These are phyloP conservation scores for Anaspis maculata DNA, from an alignment of 2,888 invertebrate genomes.

Conservation along the genomic window DNA sequence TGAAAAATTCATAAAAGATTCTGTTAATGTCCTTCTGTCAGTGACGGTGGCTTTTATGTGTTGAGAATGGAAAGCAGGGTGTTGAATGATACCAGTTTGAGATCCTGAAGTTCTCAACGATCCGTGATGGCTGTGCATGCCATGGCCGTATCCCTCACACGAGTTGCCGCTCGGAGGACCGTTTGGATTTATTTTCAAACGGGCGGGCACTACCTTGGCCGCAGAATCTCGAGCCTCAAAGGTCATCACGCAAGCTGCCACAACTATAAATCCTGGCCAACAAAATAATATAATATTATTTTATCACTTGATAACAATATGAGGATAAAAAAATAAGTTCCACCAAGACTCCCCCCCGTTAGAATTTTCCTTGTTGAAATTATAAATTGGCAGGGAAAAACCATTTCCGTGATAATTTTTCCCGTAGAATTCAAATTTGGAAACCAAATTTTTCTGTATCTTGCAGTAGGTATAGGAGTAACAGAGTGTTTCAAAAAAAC, in stretches of 20 bases:
- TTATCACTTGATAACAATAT: no score
- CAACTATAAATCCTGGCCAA: conserved; percentile 91
- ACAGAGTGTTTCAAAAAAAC: no score
- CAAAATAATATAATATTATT: no score
- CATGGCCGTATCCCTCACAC: conserved; percentile 9
- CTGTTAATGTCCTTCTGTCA: conserved; percentile 38
- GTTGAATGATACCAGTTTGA: conserved; percentile 28
- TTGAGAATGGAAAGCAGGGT: conserved; percentile 14
- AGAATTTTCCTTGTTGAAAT: no score
- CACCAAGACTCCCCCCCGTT: no score
- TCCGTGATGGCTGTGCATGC: conserved; percentile 25
- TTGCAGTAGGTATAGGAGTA: no score
- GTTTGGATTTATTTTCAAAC: conserved; percentile 44
- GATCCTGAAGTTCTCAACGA: conserved; percentile 35
- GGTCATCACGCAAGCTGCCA: conserved; percentile 97
- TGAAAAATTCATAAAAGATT: conserved; percentile 46
- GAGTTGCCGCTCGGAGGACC: conserved; percentile 22
- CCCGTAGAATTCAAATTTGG: no score
- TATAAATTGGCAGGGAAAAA: no score
- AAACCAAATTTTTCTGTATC: no score
- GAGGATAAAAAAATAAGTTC: no score
- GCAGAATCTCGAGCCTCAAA: conserved; percentile 94
- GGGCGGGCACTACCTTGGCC: conserved; percentile 81
- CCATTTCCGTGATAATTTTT: no score
- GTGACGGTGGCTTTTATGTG: conserved; percentile 9